Evolutionary conservation across 2,113 vertebrate genomes (phyloP).

Genomic region (Entomyzon cyanotis): DNA sequence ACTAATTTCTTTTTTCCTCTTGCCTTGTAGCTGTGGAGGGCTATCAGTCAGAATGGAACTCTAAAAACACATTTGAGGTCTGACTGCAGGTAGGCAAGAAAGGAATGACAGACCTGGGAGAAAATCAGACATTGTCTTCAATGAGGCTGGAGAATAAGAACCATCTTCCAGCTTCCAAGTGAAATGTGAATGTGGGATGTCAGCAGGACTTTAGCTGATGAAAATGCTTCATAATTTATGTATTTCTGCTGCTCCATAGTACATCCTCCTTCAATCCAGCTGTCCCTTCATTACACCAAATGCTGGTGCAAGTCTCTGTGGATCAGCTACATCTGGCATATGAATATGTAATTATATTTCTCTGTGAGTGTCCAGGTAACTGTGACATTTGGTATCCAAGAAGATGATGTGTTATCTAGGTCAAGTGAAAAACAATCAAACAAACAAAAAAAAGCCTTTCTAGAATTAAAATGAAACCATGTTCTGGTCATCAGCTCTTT

Average conservation of each 20-base stretch:
- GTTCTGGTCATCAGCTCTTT: not conserved
- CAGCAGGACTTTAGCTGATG: not conserved
- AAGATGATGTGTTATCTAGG: not conserved
- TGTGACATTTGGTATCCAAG: not conserved
- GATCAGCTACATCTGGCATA: conserved; percentile 49
- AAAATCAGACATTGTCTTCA: not conserved
- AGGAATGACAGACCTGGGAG: not conserved
- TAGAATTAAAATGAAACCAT: not conserved
- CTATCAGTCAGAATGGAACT: not conserved
- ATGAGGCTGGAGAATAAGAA: not conserved
- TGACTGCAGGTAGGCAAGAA: not conserved
- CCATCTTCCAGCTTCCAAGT: not conserved
- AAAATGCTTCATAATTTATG: conserved; percentile 11
- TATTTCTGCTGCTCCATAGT: not conserved
- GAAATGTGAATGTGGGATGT: not conserved
- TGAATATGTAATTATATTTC: conserved; percentile 58
- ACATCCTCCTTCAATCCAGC: conserved; percentile 27
- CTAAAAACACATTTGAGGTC: not conserved
- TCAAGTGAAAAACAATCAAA: not conserved
- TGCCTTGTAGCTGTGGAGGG: not conserved
- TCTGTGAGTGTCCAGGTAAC: conserved; percentile 21
- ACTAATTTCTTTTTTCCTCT: not conserved
- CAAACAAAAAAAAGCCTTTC: not conserved
- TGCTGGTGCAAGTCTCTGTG: conserved; percentile 51
- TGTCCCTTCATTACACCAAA: conserved; percentile 61